Evolutionary conservation across 2,888 invertebrate species (phyloP).

Genomic region (Argyra leucocephala): DNA sequence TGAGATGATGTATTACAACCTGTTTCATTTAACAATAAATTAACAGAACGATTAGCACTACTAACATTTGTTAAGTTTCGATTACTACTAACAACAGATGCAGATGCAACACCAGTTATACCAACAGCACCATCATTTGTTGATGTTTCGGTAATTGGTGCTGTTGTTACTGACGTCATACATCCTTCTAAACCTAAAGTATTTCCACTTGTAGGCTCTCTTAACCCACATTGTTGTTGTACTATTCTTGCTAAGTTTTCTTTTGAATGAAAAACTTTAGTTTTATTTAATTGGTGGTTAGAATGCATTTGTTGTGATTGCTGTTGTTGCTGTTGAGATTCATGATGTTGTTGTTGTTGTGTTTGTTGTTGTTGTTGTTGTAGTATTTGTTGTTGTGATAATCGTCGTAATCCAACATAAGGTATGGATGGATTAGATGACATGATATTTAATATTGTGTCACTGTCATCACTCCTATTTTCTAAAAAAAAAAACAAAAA

Average conservation of each 20-base stretch:
- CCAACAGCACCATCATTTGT: slow-evolving; percentile 16
- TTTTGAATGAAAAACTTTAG: slow-evolving; percentile 30
- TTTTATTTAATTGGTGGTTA: slow-evolving; percentile 18
- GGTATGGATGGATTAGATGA: slow-evolving; percentile 33
- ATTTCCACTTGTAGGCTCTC: slow-evolving; percentile 19
- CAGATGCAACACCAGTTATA: slow-evolving; percentile 10
- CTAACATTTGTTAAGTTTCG: slow-evolving; percentile 14
- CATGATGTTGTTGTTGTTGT: slow-evolving; percentile 17
- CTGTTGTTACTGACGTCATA: slow-evolving; percentile 11
- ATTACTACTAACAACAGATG: slow-evolving; percentile 21
- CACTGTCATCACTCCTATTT: slow-evolving; percentile 37
- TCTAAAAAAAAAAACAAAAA: slow-evolving; percentile 25
- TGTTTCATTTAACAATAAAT: too few species aligned
- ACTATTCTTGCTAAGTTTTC: slow-evolving; percentile 33
- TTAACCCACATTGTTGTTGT: slow-evolving; percentile 34
- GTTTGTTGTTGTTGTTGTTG: slow-evolving; percentile 27
- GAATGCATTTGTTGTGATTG: slow-evolving; percentile 25
- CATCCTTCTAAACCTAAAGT: background rate
- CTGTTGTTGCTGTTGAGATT: slow-evolving; percentile 19
- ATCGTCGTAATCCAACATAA: slow-evolving; percentile 23
- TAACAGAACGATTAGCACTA: slow-evolving; percentile 13
- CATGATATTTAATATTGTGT: slow-evolving; percentile 31
- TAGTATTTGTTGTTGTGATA: slow-evolving; percentile 24
- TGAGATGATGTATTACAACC: too few species aligned
- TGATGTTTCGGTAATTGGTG: slow-evolving; percentile 20